Base-by-base conservation (phyloP, 2,888 invertebrate species). In the Meiosimyza platycephala region DNA sequence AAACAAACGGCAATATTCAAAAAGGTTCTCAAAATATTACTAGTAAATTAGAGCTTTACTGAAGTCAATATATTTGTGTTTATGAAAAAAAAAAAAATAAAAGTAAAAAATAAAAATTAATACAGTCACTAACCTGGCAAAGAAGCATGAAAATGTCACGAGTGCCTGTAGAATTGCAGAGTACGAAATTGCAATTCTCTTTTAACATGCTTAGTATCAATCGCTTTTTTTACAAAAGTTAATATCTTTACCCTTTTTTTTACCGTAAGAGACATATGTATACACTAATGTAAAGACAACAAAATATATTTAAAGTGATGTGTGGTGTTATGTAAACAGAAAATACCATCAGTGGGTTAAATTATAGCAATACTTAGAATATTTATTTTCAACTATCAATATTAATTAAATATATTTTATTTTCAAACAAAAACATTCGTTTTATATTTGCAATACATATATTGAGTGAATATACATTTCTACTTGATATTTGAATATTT, bases 101-200 rank as follows among this genome's bases (percentile, higher is more conserved):
- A 62, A 22, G 55, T 60, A 16, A 54, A 63, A 63, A 63, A 63
- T 47, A 54, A 54, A 62, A 22, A 57, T 60, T 12, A 69, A 69
- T 69, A 60, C 33, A 48, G 40, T 69, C 69, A 69, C 69, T 69
- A 69, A 69, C 69, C 69, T 69, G 69, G 60, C 69, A 69, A 59
- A 16, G 51, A 28, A 68, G 52, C 60, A 51, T 33, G 69, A 33
- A 22, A 69, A 28, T 60, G 40, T 33, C 50, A 51, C n/a, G 33
- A 16, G 28, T 60, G 60, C 69, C 52, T 60, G 69, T 12, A 69
- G 22, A 40, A 40, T 40, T 40, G 40, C 28, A 48, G 7, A 66
- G 52, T 66, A 55, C 11, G 40, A 55, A 66, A 47, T 67, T 16
- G 55, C 47, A 66, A 66, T 16, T 40, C 55, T 47, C 9, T 40